These are phyloP conservation scores for Podarcis siculus DNA, from an alignment of 2,797 vertebrate species.

Conservation along the genomic window DNA sequence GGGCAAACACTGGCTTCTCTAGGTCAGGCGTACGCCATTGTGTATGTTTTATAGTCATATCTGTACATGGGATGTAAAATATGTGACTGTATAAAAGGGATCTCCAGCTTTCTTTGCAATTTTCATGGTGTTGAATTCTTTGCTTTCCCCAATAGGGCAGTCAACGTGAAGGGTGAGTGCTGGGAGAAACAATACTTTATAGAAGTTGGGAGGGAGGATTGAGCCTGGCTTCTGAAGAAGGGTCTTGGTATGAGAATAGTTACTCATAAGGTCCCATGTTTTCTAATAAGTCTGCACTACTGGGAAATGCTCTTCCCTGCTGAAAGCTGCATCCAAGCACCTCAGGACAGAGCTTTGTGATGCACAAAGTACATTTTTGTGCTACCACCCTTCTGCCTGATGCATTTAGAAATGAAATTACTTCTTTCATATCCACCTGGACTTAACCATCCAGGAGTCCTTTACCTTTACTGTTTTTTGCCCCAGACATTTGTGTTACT, in stretches of 20 bases:
- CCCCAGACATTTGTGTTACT: neutral
- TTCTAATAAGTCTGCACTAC: neutral
- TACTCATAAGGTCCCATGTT: neutral
- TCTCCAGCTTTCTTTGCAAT: conserved; percentile 29
- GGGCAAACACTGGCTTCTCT: neutral
- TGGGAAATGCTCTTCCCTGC: neutral
- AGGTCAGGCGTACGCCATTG: conserved; percentile 13
- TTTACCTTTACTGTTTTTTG: too few relatives aligned
- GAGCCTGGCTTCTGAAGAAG: neutral
- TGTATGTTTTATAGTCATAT: conserved; percentile 58
- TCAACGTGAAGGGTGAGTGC: neutral
- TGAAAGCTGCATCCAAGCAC: neutral
- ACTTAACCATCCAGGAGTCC: too few relatives aligned
- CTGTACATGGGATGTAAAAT: conserved; percentile 73
- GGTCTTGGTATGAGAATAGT: neutral
- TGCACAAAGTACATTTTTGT: neutral
- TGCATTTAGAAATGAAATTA: neutral
- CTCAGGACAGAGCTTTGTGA: neutral
- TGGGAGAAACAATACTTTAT: neutral
- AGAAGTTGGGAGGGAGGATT: neutral
- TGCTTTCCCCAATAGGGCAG: neutral
- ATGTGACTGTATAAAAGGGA: conserved; percentile 56
- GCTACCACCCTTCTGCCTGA: neutral
- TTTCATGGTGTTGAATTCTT: neutral
- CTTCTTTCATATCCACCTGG: neutral